phyloP scores from a whole-genome alignment of 2,113 vertebrate genomes.

The Aegotheles bennettii region DNA sequence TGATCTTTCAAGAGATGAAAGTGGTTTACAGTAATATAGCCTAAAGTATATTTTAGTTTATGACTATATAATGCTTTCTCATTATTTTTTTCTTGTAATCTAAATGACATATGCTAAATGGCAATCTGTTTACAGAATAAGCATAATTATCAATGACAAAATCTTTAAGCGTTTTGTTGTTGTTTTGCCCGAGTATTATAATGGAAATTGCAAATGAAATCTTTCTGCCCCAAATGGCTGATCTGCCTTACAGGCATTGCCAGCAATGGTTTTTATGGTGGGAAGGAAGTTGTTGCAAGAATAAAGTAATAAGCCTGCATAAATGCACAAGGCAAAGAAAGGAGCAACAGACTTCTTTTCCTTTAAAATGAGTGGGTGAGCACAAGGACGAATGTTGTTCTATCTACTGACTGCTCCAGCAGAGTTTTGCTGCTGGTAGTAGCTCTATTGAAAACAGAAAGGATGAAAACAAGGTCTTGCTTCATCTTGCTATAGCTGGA shows the following conservation, averaged over 20 bases:
- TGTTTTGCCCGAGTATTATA: background rate
- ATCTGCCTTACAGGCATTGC: background rate
- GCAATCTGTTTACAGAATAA: background rate
- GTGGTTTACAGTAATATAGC: background rate
- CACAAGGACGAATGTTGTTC: background rate
- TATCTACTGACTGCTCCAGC: background rate
- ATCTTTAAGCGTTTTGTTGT: background rate
- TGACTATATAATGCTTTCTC: background rate
- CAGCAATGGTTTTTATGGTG: background rate
- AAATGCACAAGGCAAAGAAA: background rate
- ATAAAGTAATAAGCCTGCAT: background rate
- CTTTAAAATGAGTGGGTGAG: background rate
- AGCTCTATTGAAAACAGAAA: background rate
- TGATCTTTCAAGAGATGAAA: background rate
- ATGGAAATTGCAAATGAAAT: conserved; percentile 19
- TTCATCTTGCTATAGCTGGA: background rate
- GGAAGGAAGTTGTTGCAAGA: background rate
- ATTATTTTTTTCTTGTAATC: background rate
- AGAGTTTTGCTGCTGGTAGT: background rate
- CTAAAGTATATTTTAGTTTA: conserved; percentile 12
- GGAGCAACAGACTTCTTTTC: background rate
- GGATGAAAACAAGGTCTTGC: background rate
- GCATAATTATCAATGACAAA: background rate
- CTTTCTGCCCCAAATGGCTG: background rate
- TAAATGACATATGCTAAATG: background rate